Evolutionary conservation across 2,888 invertebrate species (phyloP), one percentile per base, ranked within the genome.

Genomic region (Zonitis immaculata): DNA sequence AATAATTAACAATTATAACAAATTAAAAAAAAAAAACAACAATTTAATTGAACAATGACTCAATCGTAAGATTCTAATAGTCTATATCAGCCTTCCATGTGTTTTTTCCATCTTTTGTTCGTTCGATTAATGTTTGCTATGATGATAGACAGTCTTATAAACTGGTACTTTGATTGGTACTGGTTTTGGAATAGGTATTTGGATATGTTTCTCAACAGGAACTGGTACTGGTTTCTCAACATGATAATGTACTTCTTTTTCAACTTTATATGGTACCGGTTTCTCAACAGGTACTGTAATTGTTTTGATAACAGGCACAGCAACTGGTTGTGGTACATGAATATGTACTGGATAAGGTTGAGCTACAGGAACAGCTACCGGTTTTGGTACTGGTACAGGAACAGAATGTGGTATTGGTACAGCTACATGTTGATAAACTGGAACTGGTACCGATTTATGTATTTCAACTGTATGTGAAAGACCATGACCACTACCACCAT

Each of bases 131-230:
- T 77, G 76, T 69, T 86, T 86, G 60, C 85, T 82, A 48, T 85
- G 84, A 65, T 87, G 87, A 63, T 87, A 85, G 52, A 87, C 82
- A 35, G 86, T 83, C 73, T 87, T 87, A 69, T 86, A 84, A 2
- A 86, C 83, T 0, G 87, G 87, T 25, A 87, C 85, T 67, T 84
- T 86, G 56, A 86, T 84, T 0, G 87, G 86, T 35, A 84, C 78
- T 0, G 87, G 87, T 60, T 85, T 85, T 44, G 83, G 82, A 0
- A 87, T 84, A 0, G 82, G 82, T n/a, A 86, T 84, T 4, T 84
- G 80, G 9, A 86, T 73, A 65, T 86, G 86, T 60, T 85, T 86
- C 39, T 86, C 79, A 0, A 87, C 85, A 50, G 82, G 82, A 18
- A 86, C 84, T 1, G 87, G 87, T 3, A 86, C 84, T 1, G 84